Evolutionary conservation across 1,140 invertebrate species (phyloP), one percentile per base, ranked within the genome.

Genomic region (Platyura marginata): DNA sequence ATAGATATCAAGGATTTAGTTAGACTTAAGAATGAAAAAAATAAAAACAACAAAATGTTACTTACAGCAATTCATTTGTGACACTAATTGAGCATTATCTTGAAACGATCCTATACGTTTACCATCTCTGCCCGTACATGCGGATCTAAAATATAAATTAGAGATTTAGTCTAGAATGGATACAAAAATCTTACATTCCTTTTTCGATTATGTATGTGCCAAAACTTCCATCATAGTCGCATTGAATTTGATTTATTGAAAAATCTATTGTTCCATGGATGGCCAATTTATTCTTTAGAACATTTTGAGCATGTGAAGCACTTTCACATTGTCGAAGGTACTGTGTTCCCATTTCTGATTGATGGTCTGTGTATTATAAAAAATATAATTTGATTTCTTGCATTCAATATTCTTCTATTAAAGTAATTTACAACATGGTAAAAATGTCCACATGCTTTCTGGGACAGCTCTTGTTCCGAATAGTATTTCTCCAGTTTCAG

Each of bases 311-410:
- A 40, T 65, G 56, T 19, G 59, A 55, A 20, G 66, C 48, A 53
- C 71, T 75, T 51, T 75, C 72, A 52, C 73, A 75, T 54, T 66
- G 61, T 47, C 72, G 54, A 34, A 73, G 48, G 49, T 75, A 75
- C 49, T 67, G 59, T 21, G 57, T 54, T 3, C 71, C 72, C 23
- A 60, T 45, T 3, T 46, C 25, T 29, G 49, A 47, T 16, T 47
- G 21, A 32, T 61, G 61, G 44, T 65, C 67, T 69, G 48, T 23
- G 47, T 2, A 20, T 10, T 22, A 34, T 42, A 13, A 19, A 32
- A 3, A 21, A n/a, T n/a, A n/a, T n/a, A n/a, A n/a, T n/a, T n/a
- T n/a, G n/a, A n/a, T n/a, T n/a, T n/a, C n/a, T n/a, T n/a, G n/a
- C n/a, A n/a, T n/a, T n/a, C n/a, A n/a, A n/a, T n/a, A n/a, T n/a